Evolutionary conservation across 2,888 invertebrate species (phyloP).

Genomic region (Caenorhabditis imperialis): DNA sequence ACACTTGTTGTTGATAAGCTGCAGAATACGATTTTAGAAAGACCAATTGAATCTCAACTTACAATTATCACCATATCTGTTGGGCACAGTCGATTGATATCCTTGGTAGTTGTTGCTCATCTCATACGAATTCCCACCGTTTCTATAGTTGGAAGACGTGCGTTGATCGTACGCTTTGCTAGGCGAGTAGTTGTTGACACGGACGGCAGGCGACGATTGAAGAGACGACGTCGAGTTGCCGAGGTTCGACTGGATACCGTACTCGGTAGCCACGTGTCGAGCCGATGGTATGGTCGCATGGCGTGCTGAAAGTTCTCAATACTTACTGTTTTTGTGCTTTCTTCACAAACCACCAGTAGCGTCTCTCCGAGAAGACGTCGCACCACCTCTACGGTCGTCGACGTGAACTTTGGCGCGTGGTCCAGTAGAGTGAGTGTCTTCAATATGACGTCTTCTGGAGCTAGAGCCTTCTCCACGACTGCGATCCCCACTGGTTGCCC

Average conservation of each 20-base stretch:
- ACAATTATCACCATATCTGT: no score
- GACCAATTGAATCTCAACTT: no score
- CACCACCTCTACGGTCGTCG: neutral
- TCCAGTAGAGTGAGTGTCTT: neutral
- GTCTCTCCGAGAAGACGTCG: neutral
- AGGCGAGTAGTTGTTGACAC: no score
- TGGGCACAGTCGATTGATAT: no score
- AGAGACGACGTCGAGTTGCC: neutral
- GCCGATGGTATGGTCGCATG: slow-evolving; percentile 9
- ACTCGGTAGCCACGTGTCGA: slow-evolving; percentile 5
- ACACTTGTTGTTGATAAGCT: slow-evolving; percentile 21
- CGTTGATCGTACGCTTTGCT: neutral
- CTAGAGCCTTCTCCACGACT: slow-evolving; percentile 1
- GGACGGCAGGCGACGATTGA: neutral
- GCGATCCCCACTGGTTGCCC: neutral
- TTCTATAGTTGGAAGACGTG: slow-evolving; percentile 2
- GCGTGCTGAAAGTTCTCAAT: no score
- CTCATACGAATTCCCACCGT: neutral
- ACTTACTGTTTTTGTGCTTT: no score
- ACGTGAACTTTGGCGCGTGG: neutral
- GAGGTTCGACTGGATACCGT: slow-evolving; percentile 6
- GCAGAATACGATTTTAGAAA: no score
- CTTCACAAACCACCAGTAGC: no score
- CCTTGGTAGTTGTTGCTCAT: no score
- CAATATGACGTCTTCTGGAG: neutral